phyloP scores from a whole-genome alignment of 2,888 invertebrate species.

The Drosophila koepferae region DNA sequence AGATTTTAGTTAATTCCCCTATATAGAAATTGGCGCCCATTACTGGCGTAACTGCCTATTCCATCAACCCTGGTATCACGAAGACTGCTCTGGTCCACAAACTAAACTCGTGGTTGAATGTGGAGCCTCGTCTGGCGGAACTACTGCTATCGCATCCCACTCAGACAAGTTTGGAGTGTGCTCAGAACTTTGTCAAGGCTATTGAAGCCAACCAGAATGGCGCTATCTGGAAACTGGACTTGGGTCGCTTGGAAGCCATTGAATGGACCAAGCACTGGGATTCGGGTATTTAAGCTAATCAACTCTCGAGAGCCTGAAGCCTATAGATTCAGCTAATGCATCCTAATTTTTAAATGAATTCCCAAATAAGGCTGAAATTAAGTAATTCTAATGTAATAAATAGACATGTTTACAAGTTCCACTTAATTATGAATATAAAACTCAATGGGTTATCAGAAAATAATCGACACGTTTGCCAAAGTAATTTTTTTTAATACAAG shows the following conservation, averaged over 20 bases:
- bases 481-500: neutral
- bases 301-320: neutral
- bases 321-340: neutral
- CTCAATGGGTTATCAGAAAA: neutral
- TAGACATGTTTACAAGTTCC: neutral
- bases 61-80: slow-evolving; percentile 73
- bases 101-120: slow-evolving; percentile 72
- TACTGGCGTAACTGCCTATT: slow-evolving; percentile 71
- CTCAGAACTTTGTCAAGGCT: slow-evolving; percentile 77
- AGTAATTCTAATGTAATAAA: slow-evolving; percentile 6
- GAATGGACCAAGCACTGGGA: slow-evolving; percentile 74
- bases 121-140: slow-evolving; percentile 61
- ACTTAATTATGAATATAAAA: neutral
- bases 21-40: slow-evolving; percentile 56
- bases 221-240: slow-evolving; percentile 82
- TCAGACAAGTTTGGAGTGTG: slow-evolving; percentile 70
- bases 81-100: slow-evolving; percentile 60
- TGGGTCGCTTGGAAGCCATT: slow-evolving; percentile 70
- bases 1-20: neutral
- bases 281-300: slow-evolving; percentile 55
- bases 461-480: too few relatives aligned
- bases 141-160: slow-evolving; percentile 47
- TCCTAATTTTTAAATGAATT: neutral
- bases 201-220: slow-evolving; percentile 81
- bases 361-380: slow-evolving; percentile 10